Base-by-base conservation (phyloP, 2,113 vertebrate species). In the Oceanodroma tethys region DNA sequence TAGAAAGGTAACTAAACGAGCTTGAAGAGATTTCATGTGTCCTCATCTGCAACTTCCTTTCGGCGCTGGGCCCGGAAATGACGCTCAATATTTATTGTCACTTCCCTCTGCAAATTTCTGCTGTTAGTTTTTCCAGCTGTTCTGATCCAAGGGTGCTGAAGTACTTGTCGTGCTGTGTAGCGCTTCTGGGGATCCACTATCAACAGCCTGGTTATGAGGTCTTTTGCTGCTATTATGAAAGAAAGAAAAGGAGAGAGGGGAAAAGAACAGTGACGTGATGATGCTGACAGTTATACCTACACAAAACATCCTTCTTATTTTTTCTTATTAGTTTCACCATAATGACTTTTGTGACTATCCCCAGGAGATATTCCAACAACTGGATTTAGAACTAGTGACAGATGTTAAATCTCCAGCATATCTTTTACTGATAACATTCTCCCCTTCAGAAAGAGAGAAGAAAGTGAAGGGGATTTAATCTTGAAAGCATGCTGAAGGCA, bases 131-230 rank as follows among this genome's bases (percentile, higher is more conserved):
- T 97, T 20, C 98, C 98, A 16, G 92, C 96, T n/a, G 94, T 97
- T 94, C 98, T 98, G 86, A 99, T 98, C 99, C 99, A 99, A 38
- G 98, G 98, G 74, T 99, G 99, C 95, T 98, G 98, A 72, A 99
- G 98, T 8, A 99, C 99, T 89, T 99, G 98, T 42, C 98, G 97
- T 55, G 99, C 99, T 3, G 99, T 99, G 94, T 99, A 98, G 75
- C 99, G 98, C 83, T 98, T 98, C 65, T 97, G 97, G 34, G 99
- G 99, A 68, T 99, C 98, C 21, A 99, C 98, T 96, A 99, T 98
- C 96, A 99, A 96, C 88, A 99, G 97, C 94, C 98, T 98, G 93
- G 96, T 98, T 86, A 99, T 98, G 70, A 99, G 98, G 91, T 98
- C 98, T 98, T 98, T 99, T 94, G 98, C 99, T 93, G 98, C 98